Evolutionary conservation across 2,797 vertebrate species (phyloP), one percentile per base, ranked within the genome.

Genomic region (Melanotaenia trifasciata): DNA sequence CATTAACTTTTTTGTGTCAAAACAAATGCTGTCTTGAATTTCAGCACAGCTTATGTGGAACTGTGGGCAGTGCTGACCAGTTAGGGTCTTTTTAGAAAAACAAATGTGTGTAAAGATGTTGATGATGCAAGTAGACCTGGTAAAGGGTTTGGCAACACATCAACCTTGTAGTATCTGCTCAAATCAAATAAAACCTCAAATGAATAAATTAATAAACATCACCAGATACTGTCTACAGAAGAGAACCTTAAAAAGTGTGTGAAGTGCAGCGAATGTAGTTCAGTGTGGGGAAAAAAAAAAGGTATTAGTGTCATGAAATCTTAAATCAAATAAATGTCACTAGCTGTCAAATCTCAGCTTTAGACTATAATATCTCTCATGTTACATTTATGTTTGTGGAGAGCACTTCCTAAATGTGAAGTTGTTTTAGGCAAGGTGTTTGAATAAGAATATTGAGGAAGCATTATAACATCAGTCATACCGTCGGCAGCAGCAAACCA

Each of bases 401-500:
- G 62, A 9, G 40, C 20, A 22, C 53, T 26, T 22, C 7, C 22
- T 35, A 13, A 13, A 26, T 60, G 18, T 67, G 10, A 58, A n/a
- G 30, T 32, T 28, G 24, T 61, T 32, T 33, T 32, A 13, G 57
- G 10, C 5, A 24, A 50, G 5, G 43, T 7, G 22, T 61, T 30
- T 61, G 20, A 70, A 33, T 12, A 13, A 26, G 69, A 59, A 56
- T 14, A 60, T 57, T 30, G 57, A 60, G 16, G 20, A 30, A 63
- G 54, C 3, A 47, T 3, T 30, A 36, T 36, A 65, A 54, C 64
- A 18, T 51, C 1, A 1, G 7, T 71, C 75, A 3, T 94, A 97
- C 96, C 96, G 94, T 86, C 82, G 92, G 81, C 94, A 95, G 90
- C 96, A 97, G 90, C 94, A 95, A 75, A 93, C 65, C 0, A 86